Conservation (phyloP, 1,140 invertebrate species). For the Drosophila ananassae region DNA sequence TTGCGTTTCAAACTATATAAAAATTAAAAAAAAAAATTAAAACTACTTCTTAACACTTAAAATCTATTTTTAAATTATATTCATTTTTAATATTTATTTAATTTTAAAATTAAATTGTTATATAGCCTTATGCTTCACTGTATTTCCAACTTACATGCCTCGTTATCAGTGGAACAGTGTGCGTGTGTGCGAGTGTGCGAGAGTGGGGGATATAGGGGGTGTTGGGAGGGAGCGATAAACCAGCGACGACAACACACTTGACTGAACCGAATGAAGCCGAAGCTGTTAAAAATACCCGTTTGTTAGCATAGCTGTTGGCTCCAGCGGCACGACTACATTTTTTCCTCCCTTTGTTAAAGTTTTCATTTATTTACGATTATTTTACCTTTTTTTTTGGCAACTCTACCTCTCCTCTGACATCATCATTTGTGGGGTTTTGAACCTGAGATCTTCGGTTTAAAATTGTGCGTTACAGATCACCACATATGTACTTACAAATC, state of each 20-base stretch:
- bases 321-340: conserved; percentile 9
- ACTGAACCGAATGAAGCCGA: conserved; percentile 19
- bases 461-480: background rate
- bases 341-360: conserved; percentile 14
- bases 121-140: conserved; percentile 2
- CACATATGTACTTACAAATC: background rate
- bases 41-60: background rate
- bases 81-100: background rate
- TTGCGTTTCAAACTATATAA: background rate
- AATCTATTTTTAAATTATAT: too few species aligned
- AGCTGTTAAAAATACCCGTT: conserved; percentile 49
- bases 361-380: conserved; percentile 17
- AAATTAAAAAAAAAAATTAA: background rate
- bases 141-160: conserved; percentile 33
- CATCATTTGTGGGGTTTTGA: conserved; percentile 4
- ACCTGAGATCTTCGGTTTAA: background rate
- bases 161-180: conserved; percentile 44
- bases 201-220: background rate
- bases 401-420: conserved; percentile 21
- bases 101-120: background rate
- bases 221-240: conserved; percentile 46
- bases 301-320: conserved; percentile 38
- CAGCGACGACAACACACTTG: conserved; percentile 44
- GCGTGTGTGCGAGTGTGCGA: conserved; percentile 12
- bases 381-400: conserved; percentile 24